These are phyloP conservation scores for Paratrypauchen microcephalus DNA, from an alignment of 2,797 vertebrate species.

Conservation along the genomic window DNA sequence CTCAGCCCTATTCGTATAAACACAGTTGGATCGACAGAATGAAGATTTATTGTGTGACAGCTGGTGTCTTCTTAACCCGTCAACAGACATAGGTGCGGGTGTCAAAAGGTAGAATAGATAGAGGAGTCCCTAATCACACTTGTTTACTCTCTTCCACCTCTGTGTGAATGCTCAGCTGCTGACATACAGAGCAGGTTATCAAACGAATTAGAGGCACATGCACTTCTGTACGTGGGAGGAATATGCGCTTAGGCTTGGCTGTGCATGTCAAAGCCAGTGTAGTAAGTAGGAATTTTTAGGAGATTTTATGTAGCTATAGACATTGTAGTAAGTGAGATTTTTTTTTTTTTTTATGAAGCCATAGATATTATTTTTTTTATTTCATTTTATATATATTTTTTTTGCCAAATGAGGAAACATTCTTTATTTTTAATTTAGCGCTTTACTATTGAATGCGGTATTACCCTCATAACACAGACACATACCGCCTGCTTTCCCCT, in stretches of 20 bases:
- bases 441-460: not conserved
- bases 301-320: not conserved
- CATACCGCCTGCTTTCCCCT: no score
- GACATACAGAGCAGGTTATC: constrained; percentile 63
- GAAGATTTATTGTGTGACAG: constrained; percentile 63
- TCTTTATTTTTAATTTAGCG: not conserved
- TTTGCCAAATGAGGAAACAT: not conserved
- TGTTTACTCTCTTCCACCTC: constrained; percentile 59
- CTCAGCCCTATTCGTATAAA: constrained; percentile 35
- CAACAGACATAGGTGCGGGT: constrained; percentile 61
- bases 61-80: constrained; percentile 53
- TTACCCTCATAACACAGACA: no score
- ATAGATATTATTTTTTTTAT: not conserved
- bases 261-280: constrained; percentile 12
- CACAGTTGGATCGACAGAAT: constrained; percentile 51
- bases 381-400: no score
- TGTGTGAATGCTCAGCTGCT: constrained; percentile 55
- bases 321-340: no score
- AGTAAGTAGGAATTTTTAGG: constrained; percentile 6
- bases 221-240: constrained; percentile 53
- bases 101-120: constrained; percentile 65
- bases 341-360: not conserved
- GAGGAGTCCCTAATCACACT: constrained; percentile 63
- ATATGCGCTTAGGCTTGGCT: constrained; percentile 31
- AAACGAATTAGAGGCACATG: constrained; percentile 62